These are phyloP conservation scores for Agriopis aurantiaria DNA, from an alignment of 2,888 invertebrate genomes.

Conservation along the genomic window DNA sequence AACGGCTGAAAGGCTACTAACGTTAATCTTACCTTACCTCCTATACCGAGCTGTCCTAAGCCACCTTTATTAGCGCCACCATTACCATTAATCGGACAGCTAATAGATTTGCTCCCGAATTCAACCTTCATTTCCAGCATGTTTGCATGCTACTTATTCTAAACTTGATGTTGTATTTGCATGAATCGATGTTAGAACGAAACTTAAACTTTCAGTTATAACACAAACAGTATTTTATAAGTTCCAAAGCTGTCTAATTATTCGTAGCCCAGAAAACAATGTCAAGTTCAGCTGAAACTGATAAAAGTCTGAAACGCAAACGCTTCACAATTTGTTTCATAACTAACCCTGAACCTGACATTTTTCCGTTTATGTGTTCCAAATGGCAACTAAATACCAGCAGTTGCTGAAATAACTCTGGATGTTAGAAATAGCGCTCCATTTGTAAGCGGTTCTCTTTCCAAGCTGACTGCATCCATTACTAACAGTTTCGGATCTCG, in stretches of 20 bases:
- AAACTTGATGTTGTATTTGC: slow-evolving; percentile 43
- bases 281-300: slow-evolving; percentile 36
- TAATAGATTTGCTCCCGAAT: slow-evolving; percentile 51
- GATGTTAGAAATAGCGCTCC: slow-evolving; percentile 40
- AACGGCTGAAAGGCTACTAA: slow-evolving; percentile 63
- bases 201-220: slow-evolving; percentile 35
- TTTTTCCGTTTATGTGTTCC: slow-evolving; percentile 40
- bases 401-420: slow-evolving; percentile 33
- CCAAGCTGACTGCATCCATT: slow-evolving; percentile 37
- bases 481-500: slow-evolving; percentile 35
- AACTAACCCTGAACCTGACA: slow-evolving; percentile 40
- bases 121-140: slow-evolving; percentile 54
- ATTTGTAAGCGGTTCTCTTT: slow-evolving; percentile 37
- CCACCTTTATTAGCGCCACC: slow-evolving; percentile 62
- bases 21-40: slow-evolving; percentile 66
- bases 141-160: slow-evolving; percentile 54
- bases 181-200: slow-evolving; percentile 45
- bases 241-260: slow-evolving; percentile 31
- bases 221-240: slow-evolving; percentile 25
- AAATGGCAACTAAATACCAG: slow-evolving; percentile 33
- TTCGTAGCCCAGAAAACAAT: slow-evolving; percentile 26
- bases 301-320: slow-evolving; percentile 26
- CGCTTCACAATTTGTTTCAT: slow-evolving; percentile 26
- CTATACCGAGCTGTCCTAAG: slow-evolving; percentile 61
- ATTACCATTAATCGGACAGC: slow-evolving; percentile 56